Percentiles rank a stretch among this genome's conserved stretches.
Evolutionary conservation across 2,113 vertebrate genomes (phyloP).

Genomic region (human): GRCh38 chr3:49153001-49153500

Average conservation of each 20-base stretch:
- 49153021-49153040: neutral
- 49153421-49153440: slow-evolving; percentile 89
- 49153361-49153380: slow-evolving; percentile 85
- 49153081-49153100: neutral
- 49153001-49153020: neutral
- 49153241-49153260: neutral
- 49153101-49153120: slow-evolving; percentile 90
- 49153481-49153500: slow-evolving; percentile 88
- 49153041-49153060: neutral
- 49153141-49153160: slow-evolving; percentile 92
- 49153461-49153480: slow-evolving; percentile 85
- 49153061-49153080: neutral
- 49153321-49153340: neutral
- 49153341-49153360: slow-evolving; percentile 86
- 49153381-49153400: slow-evolving; percentile 88
- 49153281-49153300: neutral
- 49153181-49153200: slow-evolving; percentile 84
- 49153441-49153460: slow-evolving; percentile 91
- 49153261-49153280: too few species aligned
- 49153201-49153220: slow-evolving; percentile 89
- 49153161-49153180: slow-evolving; percentile 90
- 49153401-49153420: slow-evolving; percentile 89
- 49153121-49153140: slow-evolving; percentile 90
- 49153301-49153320: neutral
- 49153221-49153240: slow-evolving; percentile 69